Evolutionary conservation across 2,113 vertebrate species (phyloP).

Genomic region (Cranoglanis bouderius): DNA sequence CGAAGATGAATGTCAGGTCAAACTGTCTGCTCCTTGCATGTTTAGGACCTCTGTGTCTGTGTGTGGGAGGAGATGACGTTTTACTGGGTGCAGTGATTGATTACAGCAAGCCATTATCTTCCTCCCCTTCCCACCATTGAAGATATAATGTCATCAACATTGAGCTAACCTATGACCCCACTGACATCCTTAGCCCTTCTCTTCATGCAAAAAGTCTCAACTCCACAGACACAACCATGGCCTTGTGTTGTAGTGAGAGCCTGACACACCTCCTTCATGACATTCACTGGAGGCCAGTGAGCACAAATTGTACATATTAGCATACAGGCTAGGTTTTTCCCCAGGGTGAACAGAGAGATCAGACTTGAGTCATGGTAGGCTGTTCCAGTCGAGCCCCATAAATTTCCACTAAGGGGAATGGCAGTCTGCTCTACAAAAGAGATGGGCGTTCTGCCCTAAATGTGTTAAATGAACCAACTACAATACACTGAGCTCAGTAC

Average conservation of each 20-base stretch:
- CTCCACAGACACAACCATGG: conserved; percentile 44
- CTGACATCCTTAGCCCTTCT: conserved; percentile 6
- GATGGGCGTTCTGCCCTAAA: conserved; percentile 35
- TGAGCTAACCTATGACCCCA: conserved; percentile 33
- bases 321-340: conserved; percentile 10
- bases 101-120: conserved; percentile 43
- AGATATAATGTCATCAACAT: conserved; percentile 16
- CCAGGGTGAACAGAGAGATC: conserved; percentile 1
- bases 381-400: conserved; percentile 29
- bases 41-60: conserved; percentile 30
- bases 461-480: conserved; percentile 48
- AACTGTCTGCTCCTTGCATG: conserved; percentile 37
- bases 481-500: conserved; percentile 2
- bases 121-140: conserved; percentile 40
- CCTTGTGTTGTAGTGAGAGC: conserved; percentile 22
- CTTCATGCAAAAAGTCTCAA: conserved; percentile 41
- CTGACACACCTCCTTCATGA: conserved; percentile 20
- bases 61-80: conserved; percentile 34
- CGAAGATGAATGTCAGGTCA: conserved; percentile 35
- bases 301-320: conserved; percentile 38
- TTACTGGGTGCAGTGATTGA: conserved; percentile 47
- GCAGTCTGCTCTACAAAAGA: conserved; percentile 30
- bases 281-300: not conserved
- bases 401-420: conserved; percentile 24
- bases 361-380: conserved; percentile 14